Percentiles rank a stretch among this genome's conserved stretches.
Evolutionary conservation across 1,140 invertebrate genomes (phyloP).

Genomic region (Plectrocnemia conspersa): DNA sequence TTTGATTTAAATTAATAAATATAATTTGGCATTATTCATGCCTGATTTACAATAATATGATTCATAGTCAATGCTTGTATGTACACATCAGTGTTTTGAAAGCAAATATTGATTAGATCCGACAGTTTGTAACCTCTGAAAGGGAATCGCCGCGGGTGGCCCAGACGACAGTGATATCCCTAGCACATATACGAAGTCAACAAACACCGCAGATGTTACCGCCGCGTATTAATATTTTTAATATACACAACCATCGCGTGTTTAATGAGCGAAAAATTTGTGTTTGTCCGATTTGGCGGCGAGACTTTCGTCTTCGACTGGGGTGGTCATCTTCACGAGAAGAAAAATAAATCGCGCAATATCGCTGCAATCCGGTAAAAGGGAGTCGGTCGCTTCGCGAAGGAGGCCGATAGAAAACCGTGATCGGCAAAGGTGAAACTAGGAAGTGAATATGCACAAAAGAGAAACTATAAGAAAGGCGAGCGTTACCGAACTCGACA

Average conservation of each 20-base stretch:
- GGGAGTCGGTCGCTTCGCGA: constrained; percentile 2
- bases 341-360: background rate
- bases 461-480: constrained; percentile 29
- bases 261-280: background rate
- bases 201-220: constrained; percentile 16
- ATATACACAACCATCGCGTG: too few species aligned
- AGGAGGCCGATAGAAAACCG: constrained; percentile 5
- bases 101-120: background rate
- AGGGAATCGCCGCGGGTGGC: constrained; percentile 18
- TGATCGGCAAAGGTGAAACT: constrained; percentile 25
- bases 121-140: background rate
- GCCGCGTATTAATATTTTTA: constrained; percentile 18
- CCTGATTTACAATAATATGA: too few species aligned
- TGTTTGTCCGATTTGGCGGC: background rate
- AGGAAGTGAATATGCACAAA: constrained; percentile 28
- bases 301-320: background rate
- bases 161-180: constrained; percentile 13
- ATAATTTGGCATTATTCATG: too few species aligned
- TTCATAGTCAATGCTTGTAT: too few species aligned
- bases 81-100: too few species aligned
- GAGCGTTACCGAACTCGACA: constrained; percentile 25
- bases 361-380: constrained; percentile 3
- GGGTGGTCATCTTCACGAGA: background rate
- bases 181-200: constrained; percentile 15
- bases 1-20: too few species aligned